These are phyloP conservation scores for Hassar affinis DNA, from an alignment of 2,113 vertebrate genomes.

Conservation along the genomic window DNA sequence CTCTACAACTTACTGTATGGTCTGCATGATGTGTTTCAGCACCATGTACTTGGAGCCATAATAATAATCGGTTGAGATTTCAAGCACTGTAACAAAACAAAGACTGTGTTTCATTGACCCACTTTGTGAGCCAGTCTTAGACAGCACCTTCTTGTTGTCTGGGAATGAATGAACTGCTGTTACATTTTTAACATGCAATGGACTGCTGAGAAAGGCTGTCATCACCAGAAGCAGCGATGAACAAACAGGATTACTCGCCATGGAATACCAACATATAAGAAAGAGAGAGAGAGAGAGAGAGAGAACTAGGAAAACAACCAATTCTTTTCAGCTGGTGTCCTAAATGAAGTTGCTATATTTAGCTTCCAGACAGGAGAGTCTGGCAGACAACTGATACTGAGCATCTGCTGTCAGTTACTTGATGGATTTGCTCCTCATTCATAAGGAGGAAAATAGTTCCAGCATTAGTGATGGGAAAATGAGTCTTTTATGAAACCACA, in stretches of 20 bases:
- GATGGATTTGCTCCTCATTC: slow-evolving; percentile 3
- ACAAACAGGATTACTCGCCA: slow-evolving; percentile 67
- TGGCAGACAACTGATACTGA: slow-evolving; percentile 22
- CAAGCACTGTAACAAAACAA: not conserved
- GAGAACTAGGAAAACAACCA: slow-evolving; percentile 42
- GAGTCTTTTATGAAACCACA: slow-evolving; percentile 9
- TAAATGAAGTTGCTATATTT: slow-evolving; percentile 65
- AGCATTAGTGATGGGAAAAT: not conserved
- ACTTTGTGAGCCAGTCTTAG: not conserved
- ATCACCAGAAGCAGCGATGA: slow-evolving; percentile 51
- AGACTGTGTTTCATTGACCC: not conserved
- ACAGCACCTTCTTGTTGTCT: slow-evolving; percentile 8
- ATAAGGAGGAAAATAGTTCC: slow-evolving; percentile 15
- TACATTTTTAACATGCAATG: slow-evolving; percentile 53
- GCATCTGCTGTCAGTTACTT: slow-evolving; percentile 18
- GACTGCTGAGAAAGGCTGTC: slow-evolving; percentile 56
- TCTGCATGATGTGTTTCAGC: not conserved
- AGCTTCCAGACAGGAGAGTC: slow-evolving; percentile 47
- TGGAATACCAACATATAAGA: slow-evolving; percentile 64
- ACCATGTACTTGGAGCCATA: not conserved
- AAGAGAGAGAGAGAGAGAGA: slow-evolving; percentile 54
- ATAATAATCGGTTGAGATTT: not conserved
- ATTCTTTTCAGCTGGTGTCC: slow-evolving; percentile 26
- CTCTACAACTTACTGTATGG: not conserved
- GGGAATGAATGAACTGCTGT: not conserved